Percentiles rank a stretch among this genome's conserved stretches.
Evolutionary conservation across 2,888 invertebrate genomes (phyloP).

Genomic region (Syritta pipiens): DNA sequence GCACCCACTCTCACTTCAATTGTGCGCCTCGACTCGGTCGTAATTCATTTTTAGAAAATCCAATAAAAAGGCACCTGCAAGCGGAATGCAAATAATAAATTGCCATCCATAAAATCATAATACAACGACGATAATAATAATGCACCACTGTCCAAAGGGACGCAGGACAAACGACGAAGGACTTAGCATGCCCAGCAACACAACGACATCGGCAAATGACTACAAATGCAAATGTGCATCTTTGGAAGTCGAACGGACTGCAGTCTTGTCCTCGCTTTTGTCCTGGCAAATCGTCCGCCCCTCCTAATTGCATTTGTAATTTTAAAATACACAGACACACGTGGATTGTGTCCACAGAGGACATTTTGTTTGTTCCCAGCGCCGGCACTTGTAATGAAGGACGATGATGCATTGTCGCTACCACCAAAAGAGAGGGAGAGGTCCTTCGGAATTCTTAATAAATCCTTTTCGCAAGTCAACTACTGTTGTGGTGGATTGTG

Average conservation of each 20-base stretch:
- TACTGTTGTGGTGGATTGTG: too few species aligned
- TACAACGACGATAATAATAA: slow-evolving; percentile 63
- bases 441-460: slow-evolving; percentile 21
- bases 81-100: slow-evolving; percentile 67
- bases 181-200: too few species aligned
- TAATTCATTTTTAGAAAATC: slow-evolving; percentile 66
- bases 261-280: too few species aligned
- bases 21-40: background rate
- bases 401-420: slow-evolving; percentile 28
- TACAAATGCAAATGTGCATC: slow-evolving; percentile 45
- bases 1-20: background rate
- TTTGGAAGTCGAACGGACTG: too few species aligned
- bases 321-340: background rate
- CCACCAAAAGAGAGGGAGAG: too few species aligned
- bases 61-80: slow-evolving; percentile 67
- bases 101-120: slow-evolving; percentile 65
- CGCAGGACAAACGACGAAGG: too few species aligned
- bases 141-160: slow-evolving; percentile 47
- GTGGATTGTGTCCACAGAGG: background rate
- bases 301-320: slow-evolving; percentile 30
- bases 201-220: too few species aligned
- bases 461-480: slow-evolving; percentile 25
- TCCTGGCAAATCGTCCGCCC: background rate
- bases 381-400: slow-evolving; percentile 26
- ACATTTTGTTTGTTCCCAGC: background rate